Conservation (phyloP, 2,797 vertebrate genomes). For the Oreochromis grahami region DNA sequence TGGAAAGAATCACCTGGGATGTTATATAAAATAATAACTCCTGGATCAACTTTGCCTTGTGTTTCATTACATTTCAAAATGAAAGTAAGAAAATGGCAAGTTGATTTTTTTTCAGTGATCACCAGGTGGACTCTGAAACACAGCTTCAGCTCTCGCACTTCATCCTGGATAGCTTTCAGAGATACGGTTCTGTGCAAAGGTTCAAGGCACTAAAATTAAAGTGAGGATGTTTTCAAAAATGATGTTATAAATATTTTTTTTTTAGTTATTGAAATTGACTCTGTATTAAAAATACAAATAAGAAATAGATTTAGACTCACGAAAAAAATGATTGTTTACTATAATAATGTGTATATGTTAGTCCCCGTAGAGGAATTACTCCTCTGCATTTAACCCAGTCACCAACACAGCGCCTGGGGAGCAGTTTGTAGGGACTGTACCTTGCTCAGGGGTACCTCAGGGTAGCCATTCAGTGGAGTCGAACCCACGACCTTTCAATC, state of each 20-base stretch:
- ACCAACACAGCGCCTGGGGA: no score
- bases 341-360: no score
- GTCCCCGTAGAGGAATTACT: no score
- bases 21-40: conserved; percentile 72
- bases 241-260: background rate
- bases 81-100: conserved; percentile 53
- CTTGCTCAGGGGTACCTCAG: no score
- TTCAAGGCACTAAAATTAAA: background rate
- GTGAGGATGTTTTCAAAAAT: background rate
- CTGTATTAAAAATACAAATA: background rate
- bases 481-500: no score
- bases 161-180: background rate
- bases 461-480: no score
- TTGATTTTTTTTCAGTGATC: background rate
- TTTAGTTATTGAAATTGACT: background rate
- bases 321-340: background rate
- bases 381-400: no score
- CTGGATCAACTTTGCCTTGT: conserved; percentile 63
- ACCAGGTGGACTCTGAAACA: background rate
- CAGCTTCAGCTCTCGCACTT: conserved; percentile 1
- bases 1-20: conserved; percentile 57
- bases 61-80: conserved; percentile 69
- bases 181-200: background rate
- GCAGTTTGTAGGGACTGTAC: no score
- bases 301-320: background rate